These are phyloP conservation scores for Brenthis daphne DNA, from an alignment of 2,888 invertebrate species.

Conservation along the genomic window DNA sequence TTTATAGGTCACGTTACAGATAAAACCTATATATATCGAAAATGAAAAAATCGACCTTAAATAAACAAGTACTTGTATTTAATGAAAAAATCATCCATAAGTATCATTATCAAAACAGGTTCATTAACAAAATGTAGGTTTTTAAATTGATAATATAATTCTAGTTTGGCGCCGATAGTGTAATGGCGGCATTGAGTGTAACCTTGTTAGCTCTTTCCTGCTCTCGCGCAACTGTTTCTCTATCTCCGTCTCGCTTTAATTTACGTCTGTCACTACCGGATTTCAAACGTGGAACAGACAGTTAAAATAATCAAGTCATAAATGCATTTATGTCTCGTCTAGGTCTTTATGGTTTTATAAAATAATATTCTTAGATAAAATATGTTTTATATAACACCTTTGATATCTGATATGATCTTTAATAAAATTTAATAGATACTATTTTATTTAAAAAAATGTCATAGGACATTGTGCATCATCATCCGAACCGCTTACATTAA, in stretches of 20 bases:
- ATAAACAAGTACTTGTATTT: constrained; percentile 28
- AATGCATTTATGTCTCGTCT: constrained; percentile 8
- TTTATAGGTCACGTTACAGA: constrained; percentile 32
- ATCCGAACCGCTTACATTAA: too few species aligned
- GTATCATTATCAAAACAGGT: constrained; percentile 36
- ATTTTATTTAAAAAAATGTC: too few species aligned
- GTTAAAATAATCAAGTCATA: constrained; percentile 22
- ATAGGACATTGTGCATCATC: too few species aligned
- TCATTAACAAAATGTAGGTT: constrained; percentile 36
- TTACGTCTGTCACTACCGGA: constrained; percentile 67
- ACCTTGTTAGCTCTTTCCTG: constrained; percentile 67
- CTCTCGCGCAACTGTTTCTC: constrained; percentile 47
- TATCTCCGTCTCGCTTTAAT: constrained; percentile 55
- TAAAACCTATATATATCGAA: constrained; percentile 22
- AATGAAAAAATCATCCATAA: constrained; percentile 32
- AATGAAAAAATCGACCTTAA: constrained; percentile 37
- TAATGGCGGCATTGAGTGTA: constrained; percentile 69
- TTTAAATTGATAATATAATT: constrained; percentile 40
- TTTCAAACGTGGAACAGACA: constrained; percentile 56
- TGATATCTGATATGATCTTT: too few species aligned
- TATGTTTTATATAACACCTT: too few species aligned
- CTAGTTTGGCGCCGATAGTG: constrained; percentile 46
- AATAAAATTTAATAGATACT: too few species aligned
- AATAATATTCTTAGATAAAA: not conserved
- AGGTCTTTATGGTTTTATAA: constrained; percentile 4